Conservation (phyloP, 2,888 invertebrate species). For the Hemithea aestivaria region DNA sequence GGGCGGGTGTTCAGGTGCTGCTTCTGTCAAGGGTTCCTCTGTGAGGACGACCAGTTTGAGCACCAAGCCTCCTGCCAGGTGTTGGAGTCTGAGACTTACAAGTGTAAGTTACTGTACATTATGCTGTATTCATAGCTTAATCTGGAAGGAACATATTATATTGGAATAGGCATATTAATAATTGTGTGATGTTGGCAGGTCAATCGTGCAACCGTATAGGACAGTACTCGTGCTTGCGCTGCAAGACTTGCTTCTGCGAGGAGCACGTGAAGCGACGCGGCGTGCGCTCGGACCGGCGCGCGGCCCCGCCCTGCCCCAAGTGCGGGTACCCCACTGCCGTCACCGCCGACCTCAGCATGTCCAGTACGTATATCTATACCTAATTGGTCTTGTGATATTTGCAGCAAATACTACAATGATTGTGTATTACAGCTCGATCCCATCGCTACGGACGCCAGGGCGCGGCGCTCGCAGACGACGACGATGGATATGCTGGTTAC, state of each 20-base stretch:
- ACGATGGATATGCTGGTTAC: conserved; percentile 73
- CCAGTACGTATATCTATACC: conserved; percentile 81
- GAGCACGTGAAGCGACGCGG: conserved; percentile 91
- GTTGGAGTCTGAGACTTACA: conserved; percentile 95
- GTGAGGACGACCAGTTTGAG: conserved; percentile 98
- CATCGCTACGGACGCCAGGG: conserved; percentile 95
- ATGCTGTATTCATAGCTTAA: too few species aligned
- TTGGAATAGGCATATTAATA: too few species aligned
- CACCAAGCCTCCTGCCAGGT: conserved; percentile 98
- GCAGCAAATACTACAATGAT: not conserved
- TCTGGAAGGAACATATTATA: too few species aligned
- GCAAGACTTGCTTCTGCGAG: conserved; percentile 97
- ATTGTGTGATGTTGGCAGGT: conserved; percentile 76
- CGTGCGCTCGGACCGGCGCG: conserved; percentile 40
- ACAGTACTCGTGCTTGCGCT: conserved; percentile 96
- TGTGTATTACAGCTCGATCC: conserved; percentile 81
- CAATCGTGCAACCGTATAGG: conserved; percentile 96
- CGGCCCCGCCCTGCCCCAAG: conserved; percentile 90
- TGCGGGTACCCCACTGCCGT: conserved; percentile 95
- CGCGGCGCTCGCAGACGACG: conserved; percentile 81
- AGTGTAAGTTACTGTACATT: conserved; percentile 83
- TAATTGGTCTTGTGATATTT: too few species aligned
- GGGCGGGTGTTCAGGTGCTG: conserved; percentile 94
- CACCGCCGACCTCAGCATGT: conserved; percentile 97
- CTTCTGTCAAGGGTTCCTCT: conserved; percentile 92